A percentile compares a stretch with the other conserved stretches of the same genome.
These are phyloP conservation scores for Mamestra configurata DNA, from an alignment of 1,140 invertebrate species.

Conservation along the genomic window DNA sequence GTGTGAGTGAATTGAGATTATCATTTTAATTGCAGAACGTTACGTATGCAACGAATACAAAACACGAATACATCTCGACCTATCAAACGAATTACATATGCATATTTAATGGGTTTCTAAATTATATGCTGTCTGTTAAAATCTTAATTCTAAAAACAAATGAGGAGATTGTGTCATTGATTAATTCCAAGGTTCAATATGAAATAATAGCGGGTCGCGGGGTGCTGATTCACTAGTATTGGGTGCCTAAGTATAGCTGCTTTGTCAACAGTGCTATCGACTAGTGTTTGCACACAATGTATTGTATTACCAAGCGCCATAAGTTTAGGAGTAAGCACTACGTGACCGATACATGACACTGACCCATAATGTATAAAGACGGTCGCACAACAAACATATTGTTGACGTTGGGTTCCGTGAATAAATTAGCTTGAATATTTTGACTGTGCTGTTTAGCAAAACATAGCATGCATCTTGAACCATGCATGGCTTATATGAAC, in stretches of 20 bases:
- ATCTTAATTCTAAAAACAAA: constrained; percentile 35
- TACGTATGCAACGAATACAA: too few relatives aligned
- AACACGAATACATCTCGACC: background rate
- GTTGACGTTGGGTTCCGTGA: constrained; percentile 62
- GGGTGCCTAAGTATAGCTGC: constrained; percentile 33
- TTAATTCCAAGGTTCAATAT: constrained; percentile 53
- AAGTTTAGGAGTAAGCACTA: constrained; percentile 80
- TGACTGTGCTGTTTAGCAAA: background rate
- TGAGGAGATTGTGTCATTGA: constrained; percentile 52
- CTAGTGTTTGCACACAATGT: constrained; percentile 66
- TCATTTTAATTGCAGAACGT: background rate
- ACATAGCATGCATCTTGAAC: background rate
- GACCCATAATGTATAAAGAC: constrained; percentile 64
- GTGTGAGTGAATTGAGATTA: background rate
- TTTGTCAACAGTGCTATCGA: constrained; percentile 42
- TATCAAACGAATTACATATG: constrained; percentile 4
- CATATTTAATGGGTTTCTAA: constrained; percentile 10
- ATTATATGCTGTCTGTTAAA: constrained; percentile 20
- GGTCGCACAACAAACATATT: constrained; percentile 54
- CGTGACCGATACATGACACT: constrained; percentile 81
- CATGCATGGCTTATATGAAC: too few relatives aligned
- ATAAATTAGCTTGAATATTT: constrained; percentile 32
- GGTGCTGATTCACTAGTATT: constrained; percentile 54
- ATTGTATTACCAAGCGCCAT: constrained; percentile 75
- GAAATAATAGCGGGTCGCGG: constrained; percentile 39